Base-by-base conservation (phyloP, 2,888 invertebrate species). In the Argynnis bischoffii region DNA sequence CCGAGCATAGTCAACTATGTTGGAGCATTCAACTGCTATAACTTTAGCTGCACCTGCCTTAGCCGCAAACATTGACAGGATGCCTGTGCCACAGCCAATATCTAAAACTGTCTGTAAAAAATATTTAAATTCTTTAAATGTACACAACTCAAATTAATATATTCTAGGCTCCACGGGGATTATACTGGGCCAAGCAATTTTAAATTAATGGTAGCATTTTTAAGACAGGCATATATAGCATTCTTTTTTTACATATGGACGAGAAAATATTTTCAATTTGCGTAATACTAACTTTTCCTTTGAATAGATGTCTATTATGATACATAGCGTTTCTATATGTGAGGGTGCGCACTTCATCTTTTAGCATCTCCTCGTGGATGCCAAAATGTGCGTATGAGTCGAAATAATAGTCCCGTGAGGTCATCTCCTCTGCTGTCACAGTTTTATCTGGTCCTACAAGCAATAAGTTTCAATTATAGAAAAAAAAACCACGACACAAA, bases 361-460 rank as follows among this genome's bases (percentile, higher is more conserved):
- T 99, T 72, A 99, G 93, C 99, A 99, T 99, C 92, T 99, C 99
- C 93, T 99, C 99, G 85, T 99, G 99, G 79, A 99, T 99, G 56
- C 99, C 99, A 89, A 99, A 99, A 93, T 99, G 99, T 61, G 99
- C 99, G 86, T 99, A 99, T 0, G 99, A 99, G 90, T 99, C 99
- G 87, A 99, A 99, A 88, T 99, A 99, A 88, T 99, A 99, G 88
- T 99, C 99, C 78, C 99, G 95, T 6, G 99, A 99, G 2, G 99
- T 99, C 99, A 99, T 99, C 80, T 99, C 99, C 76, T 98, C 98
- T 0, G 97, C 96, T 2, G 95, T 93, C 6, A 96, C 94, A 76
- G 93, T 88, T 79, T 88, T 88, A 71, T 91, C 92, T 0, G 89
- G 90, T n/a, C 89, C 91, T 89, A 78, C n/a, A 79, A 76, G 65